Evolutionary conservation across 2,797 vertebrate species (phyloP).

Genomic region (Pitangus sulphuratus): DNA sequence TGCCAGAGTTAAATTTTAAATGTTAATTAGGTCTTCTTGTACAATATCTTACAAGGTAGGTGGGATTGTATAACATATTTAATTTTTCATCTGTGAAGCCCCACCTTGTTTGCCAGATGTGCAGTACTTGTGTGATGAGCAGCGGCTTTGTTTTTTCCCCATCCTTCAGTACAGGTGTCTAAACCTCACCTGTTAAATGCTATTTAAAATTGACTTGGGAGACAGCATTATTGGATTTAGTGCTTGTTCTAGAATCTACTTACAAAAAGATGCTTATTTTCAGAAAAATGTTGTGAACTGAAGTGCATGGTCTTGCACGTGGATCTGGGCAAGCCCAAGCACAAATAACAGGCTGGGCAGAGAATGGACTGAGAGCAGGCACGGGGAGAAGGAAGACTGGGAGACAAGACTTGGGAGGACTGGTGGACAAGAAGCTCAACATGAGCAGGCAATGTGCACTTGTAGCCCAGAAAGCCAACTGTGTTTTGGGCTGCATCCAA

Average conservation of each 20-base stretch:
- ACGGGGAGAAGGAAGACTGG: neutral
- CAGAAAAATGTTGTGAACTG: neutral
- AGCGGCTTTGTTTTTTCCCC: neutral
- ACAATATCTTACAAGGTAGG: neutral
- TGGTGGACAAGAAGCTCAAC: neutral
- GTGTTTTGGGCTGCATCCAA: neutral
- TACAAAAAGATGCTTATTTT: neutral
- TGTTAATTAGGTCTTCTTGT: neutral
- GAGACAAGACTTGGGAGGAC: too few species aligned
- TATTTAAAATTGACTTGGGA: neutral
- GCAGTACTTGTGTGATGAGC: neutral
- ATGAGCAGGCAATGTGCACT: rapidly evolving
- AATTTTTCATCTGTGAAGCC: neutral
- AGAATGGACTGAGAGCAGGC: neutral
- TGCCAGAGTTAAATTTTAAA: neutral
- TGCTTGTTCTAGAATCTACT: neutral
- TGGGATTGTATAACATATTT: neutral
- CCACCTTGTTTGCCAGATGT: neutral
- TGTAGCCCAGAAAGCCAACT: neutral
- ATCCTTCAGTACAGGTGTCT: neutral
- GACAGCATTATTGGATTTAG: neutral
- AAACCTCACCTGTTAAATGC: neutral
- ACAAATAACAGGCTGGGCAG: neutral
- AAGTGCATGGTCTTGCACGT: neutral
- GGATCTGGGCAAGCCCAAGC: neutral